phyloP scores from a whole-genome alignment of 2,113 vertebrate species.

The Barbus barbus region DNA sequence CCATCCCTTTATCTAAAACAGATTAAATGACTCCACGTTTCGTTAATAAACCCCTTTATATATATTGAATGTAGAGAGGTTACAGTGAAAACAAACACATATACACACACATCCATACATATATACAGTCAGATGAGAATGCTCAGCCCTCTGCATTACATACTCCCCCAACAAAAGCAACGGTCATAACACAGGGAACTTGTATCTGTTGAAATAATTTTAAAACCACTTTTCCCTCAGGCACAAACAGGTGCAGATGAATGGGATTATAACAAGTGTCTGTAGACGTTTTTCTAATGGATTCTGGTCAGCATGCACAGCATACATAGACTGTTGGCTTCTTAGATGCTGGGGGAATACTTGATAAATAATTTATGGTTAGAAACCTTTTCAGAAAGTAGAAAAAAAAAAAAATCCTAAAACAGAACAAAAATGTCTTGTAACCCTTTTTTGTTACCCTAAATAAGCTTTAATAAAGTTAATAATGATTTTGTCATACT shows the following conservation, averaged over 20 bases:
- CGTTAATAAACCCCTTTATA: constrained; percentile 79
- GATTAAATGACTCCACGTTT: constrained; percentile 34
- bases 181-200: constrained; percentile 29
- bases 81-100: constrained; percentile 81
- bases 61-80: constrained; percentile 76
- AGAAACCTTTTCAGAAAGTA: not conserved
- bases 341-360: not conserved
- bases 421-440: not conserved
- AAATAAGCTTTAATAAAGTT: not conserved
- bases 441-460: too few relatives aligned
- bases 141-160: constrained; percentile 71
- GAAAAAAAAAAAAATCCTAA: not conserved
- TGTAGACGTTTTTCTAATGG: not conserved
- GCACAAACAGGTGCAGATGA: constrained; percentile 31
- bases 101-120: constrained; percentile 76
- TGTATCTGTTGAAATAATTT: constrained; percentile 8
- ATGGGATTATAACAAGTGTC: not conserved
- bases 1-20: not conserved
- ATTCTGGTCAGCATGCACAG: constrained; percentile 38
- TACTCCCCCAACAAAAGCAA: constrained; percentile 49
- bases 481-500: not conserved
- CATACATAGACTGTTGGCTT: constrained; percentile 15
- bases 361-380: not conserved
- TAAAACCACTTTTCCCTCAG: constrained; percentile 19
- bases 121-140: constrained; percentile 76